phyloP scores from a whole-genome alignment of 2,888 invertebrate species.

The Drosophila barbarae region DNA sequence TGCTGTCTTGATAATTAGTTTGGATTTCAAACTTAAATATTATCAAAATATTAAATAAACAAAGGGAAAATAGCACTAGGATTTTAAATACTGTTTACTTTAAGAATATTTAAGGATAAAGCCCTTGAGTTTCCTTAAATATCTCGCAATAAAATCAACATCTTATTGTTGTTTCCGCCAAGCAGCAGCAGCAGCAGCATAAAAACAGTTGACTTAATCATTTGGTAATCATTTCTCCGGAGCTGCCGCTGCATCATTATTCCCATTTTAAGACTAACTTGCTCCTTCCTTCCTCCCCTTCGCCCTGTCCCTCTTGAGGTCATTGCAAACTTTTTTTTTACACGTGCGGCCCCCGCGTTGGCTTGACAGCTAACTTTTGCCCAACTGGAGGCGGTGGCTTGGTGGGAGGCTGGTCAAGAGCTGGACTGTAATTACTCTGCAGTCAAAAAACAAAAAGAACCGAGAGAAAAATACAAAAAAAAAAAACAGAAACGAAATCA shows the following conservation, averaged over 20 bases:
- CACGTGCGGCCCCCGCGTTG: slow-evolving; percentile 47
- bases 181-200: neutral
- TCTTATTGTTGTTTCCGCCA: neutral
- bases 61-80: too few relatives aligned
- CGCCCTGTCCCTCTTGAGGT: slow-evolving; percentile 14
- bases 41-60: too few relatives aligned
- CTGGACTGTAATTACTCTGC: slow-evolving; percentile 64
- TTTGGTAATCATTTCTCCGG: slow-evolving; percentile 1
- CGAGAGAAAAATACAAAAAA: neutral
- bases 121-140: too few relatives aligned
- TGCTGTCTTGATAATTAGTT: too few relatives aligned
- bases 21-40: too few relatives aligned
- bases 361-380: slow-evolving; percentile 56
- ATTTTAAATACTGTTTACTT: too few relatives aligned
- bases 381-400: neutral
- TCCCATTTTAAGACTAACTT: slow-evolving; percentile 2
- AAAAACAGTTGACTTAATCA: neutral
- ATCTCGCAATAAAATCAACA: neutral
- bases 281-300: neutral
- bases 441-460: slow-evolving; percentile 31
- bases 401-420: slow-evolving; percentile 39
- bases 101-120: too few relatives aligned
- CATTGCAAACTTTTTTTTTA: slow-evolving; percentile 50
- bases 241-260: slow-evolving; percentile 9
- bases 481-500: slow-evolving; percentile 35